Evolutionary conservation across 2,797 vertebrate species (phyloP), one percentile per base, ranked within the genome.

Genomic region (Serranus cabrilla): DNA sequence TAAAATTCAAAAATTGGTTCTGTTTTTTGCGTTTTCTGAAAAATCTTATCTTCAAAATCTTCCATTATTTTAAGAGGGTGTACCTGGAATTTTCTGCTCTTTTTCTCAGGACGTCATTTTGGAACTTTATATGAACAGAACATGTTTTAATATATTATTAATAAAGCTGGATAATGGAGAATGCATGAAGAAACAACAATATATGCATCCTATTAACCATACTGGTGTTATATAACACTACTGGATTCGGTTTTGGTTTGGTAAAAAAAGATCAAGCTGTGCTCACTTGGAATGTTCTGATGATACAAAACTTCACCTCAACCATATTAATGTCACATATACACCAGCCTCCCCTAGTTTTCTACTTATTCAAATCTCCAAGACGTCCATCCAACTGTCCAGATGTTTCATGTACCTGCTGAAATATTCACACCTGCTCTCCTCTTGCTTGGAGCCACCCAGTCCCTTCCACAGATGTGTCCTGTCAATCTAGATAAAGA

Each of bases 401-500:
- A 93, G 89, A 93, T 91, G 88, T 89, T 91, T 67, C 61, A 56
- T 82, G 66, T 80, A 81, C 74, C 82, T 86, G 76, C 83, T 93
- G 85, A 90, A 93, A 90, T 89, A 90, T 92, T 92, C 87, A 90
- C 89, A 91, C 86, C 84, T 91, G 86, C 71, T 72, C 62, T 81
- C 61, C 68, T 70, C 64, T 78, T 79, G 84, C 87, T 90, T 31
- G 11, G 77, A 87, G 87, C 74, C 80, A 78, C 71, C 45, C 58
- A 69, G 87, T 82, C 81, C 87, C 80, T 74, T 89, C 82, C 74
- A 86, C 90, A 94, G 92, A 94, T 93, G 93, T 91, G 89, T 71
- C 89, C 89, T 93, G 92, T 94, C 93, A 93, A 74, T 93, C 90
- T 76, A 65, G 78, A 93, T 93, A 89, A 94, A 93, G 88, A 78